Base-by-base conservation (phyloP, 2,888 invertebrate species). In the Catocala nupta region DNA sequence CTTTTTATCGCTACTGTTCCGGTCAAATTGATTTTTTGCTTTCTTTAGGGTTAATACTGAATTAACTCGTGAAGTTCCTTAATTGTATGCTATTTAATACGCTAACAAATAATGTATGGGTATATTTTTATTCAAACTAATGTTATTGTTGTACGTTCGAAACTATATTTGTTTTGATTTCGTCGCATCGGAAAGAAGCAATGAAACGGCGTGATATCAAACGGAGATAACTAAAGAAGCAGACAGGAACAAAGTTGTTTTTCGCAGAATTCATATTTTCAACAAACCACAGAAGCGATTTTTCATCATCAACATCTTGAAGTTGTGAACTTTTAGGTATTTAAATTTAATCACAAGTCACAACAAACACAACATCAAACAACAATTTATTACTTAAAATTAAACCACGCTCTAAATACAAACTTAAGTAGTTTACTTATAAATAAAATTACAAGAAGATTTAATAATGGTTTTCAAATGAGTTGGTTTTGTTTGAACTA, bases 11-110 rank as follows among this genome's bases (percentile, higher is more conserved):
- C 58, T 63, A 72, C 57, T 59, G 53, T 70, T 61, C 59, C 60
- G 63, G 69, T 63, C 60, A 68, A 77, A 81, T 80, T 72, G 67
- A 81, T 83, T 65, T 65, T 65, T 68, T 66, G 59, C 16, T 59
- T 71, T 65, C 65, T 67, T 49, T 60, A n/a, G 10, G 54, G 56
- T 65, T 70, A 47, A 57, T 59, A 52, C 43, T 10, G 33, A 16
- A 58, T 51, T 33, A n/a, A 44, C 34, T 58, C 34, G 47, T 10
- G 7, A 57, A 58, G 10, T 57, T 59, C 34, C 51, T 34, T 53
- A 44, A 61, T 47, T 51, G 55, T 47, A 34, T 45, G 43, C 42
- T 10, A 45, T 10, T 36, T 7, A 51, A 51, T 56, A 16, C 11
- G 7, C 5, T 33, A 58, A 47, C 52, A 36, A 36, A 1, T 3